Evolutionary conservation across 2,888 invertebrate species (phyloP).

Genomic region (Pteria penguin): DNA sequence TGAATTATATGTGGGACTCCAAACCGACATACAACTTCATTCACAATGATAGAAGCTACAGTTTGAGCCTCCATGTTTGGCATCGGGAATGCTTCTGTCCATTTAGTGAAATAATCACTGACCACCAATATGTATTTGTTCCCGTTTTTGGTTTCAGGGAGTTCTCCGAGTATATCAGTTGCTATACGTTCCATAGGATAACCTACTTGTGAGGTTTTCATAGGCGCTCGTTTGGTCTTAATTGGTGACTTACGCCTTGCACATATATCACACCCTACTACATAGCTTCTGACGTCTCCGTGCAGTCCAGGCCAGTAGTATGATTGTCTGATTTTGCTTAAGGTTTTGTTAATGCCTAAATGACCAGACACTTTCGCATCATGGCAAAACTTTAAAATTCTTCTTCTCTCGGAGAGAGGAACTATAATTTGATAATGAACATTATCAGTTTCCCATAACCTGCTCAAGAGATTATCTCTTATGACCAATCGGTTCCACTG

Average conservation of each 20-base stretch:
- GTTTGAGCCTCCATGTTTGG: constrained; percentile 18
- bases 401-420: neutral
- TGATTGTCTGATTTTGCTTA: constrained; percentile 8
- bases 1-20: neutral
- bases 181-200: constrained; percentile 22
- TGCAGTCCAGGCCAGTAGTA: constrained; percentile 19
- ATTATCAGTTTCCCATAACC: constrained; percentile 2
- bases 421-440: neutral
- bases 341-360: constrained; percentile 12
- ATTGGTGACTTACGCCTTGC: constrained; percentile 10
- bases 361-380: too few relatives aligned
- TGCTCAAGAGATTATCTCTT: neutral
- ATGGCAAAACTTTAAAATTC: neutral
- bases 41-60: constrained; percentile 3
- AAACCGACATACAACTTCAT: constrained; percentile 8
- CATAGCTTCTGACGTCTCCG: constrained; percentile 11
- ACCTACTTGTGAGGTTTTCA: constrained; percentile 11
- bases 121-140: constrained; percentile 27
- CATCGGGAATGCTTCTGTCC: constrained; percentile 20
- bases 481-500: constrained; percentile 6
- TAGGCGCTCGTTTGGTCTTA: constrained; percentile 15
- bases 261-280: constrained; percentile 15
- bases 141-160: constrained; percentile 7
- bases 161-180: constrained; percentile 13
- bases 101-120: constrained; percentile 23